Base-by-base conservation (phyloP, 1,140 invertebrate species). In the Nautilus pompilius region DNA sequence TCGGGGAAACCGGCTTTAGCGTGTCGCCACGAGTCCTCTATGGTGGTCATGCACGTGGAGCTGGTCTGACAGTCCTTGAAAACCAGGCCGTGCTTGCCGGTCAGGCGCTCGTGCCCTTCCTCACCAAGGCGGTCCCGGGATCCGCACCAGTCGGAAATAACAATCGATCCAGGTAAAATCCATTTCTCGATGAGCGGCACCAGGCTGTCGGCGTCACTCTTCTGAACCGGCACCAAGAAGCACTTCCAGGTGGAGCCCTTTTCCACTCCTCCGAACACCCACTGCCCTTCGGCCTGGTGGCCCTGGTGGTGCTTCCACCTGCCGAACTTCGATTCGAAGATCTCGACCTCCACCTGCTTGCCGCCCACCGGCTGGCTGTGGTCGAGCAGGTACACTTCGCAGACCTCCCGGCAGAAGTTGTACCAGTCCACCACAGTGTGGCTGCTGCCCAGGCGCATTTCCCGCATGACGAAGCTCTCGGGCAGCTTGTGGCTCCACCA, bases 251-350 rank as follows among this genome's bases (percentile, higher is more conserved):
- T 48, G 33, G 20, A 51, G 8, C 29, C 15, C 33, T 46, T 26
- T 24, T 60, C 33, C 8, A 60, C 33, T 22, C 59, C 59, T 15
- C 59, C 41, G 46, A 60, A 60, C 24, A 60, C 41, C 59, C 59
- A 60, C 32, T 60, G 59, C 8, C 59, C 59, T 5, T 36, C 34
- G 10, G 51, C 22, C n/a, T 30, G 28, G 8, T 53, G 59, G 17
- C 59, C 59, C n/a, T 30, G 28, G 8, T 53, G 59, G 17, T 48
- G 45, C 30, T 60, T 60, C 22, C 59, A n/a, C 13, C 45, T 45
- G 6, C 41, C 41, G 29, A 60, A 60, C 28, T 51, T 60, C 5
- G 45, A 29, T 29, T 60, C 59, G 24, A 51, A 45, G 4, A 60
- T 60, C 20, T 60, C 59, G 5, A 60, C 45, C 8, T 51, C 28